Percentiles rank a stretch among this genome's conserved stretches.
These are phyloP conservation scores for Gephyroberyx darwinii DNA, from an alignment of 2,797 vertebrate species.

Conservation along the genomic window DNA sequence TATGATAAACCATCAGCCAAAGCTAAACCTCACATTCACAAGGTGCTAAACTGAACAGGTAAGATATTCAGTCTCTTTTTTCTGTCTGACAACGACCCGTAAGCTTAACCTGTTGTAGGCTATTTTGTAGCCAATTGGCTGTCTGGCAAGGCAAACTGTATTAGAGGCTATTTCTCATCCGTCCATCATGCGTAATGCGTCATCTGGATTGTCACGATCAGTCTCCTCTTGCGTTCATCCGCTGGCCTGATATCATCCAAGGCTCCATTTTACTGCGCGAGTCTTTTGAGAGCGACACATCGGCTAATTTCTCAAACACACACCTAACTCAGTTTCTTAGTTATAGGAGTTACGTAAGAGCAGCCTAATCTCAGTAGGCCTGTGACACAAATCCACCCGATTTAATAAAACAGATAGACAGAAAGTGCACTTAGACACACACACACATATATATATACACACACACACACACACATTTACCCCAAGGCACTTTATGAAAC, in stretches of 20 bases:
- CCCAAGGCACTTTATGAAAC: constrained; percentile 47
- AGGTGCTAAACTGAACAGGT: constrained; percentile 67
- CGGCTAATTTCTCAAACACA: constrained; percentile 31
- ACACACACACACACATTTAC: constrained; percentile 9
- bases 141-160: constrained; percentile 20
- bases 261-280: constrained; percentile 66
- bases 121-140: constrained; percentile 39
- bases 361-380: constrained; percentile 46
- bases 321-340: constrained; percentile 36
- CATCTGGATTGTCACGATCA: constrained; percentile 66
- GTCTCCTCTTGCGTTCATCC: constrained; percentile 55
- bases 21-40: constrained; percentile 23
- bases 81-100: constrained; percentile 9
- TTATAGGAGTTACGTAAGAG: constrained; percentile 60
- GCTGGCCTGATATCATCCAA: constrained; percentile 32
- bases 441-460: constrained; percentile 39
- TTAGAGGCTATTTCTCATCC: constrained; percentile 60
- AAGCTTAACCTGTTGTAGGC: neutral
- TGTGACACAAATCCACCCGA: constrained; percentile 36
- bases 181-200: constrained; percentile 74
- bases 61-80: constrained; percentile 32
- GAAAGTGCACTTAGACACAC: constrained; percentile 55
- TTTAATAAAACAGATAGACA: constrained; percentile 37
- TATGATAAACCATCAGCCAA: constrained; percentile 33
- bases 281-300: constrained; percentile 26